Percentiles rank a stretch among this genome's conserved stretches.
phyloP scores from a whole-genome alignment of 1,140 invertebrate species.

The Ruditapes philippinarum region DNA sequence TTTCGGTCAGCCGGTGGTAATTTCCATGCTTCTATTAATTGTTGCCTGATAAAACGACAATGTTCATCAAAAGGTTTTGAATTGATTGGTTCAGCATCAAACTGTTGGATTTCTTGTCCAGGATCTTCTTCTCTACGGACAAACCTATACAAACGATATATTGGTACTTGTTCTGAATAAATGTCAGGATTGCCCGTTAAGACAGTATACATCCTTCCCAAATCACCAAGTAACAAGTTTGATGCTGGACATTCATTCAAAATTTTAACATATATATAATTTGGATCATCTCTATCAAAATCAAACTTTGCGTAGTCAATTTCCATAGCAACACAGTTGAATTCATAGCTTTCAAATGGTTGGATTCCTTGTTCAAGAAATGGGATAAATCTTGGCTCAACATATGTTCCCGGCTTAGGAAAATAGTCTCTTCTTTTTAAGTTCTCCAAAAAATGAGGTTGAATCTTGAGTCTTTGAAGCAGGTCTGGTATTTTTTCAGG shows the following conservation, averaged over 20 bases:
- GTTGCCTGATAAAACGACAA: conserved; percentile 5
- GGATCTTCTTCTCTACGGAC: conserved; percentile 15
- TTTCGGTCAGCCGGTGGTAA: conserved; percentile 74
- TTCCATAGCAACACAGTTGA: conserved; percentile 77
- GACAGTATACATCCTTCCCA: conserved; percentile 1
- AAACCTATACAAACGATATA: conserved; percentile 61
- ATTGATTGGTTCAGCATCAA: not conserved
- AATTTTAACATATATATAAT: not conserved
- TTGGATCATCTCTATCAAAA: not conserved
- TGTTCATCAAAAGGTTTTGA: conserved; percentile 39
- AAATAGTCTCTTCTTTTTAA: not conserved
- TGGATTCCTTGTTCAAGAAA: conserved; percentile 53
- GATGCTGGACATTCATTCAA: not conserved
- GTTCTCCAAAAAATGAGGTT: not conserved
- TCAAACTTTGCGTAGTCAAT: conserved; percentile 13
- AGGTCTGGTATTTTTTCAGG: conserved; percentile 9
- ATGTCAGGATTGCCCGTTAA: not conserved
- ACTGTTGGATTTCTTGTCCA: not conserved
- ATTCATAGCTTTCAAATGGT: conserved; percentile 61
- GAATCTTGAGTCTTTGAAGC: not conserved
- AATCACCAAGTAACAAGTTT: not conserved
- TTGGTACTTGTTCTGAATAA: conserved; percentile 13
- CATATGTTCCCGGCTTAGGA: conserved; percentile 57
- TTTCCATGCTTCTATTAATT: conserved; percentile 72
- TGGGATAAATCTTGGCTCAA: conserved; percentile 27